These are phyloP conservation scores for Ellobium chinense DNA, from an alignment of 2,888 invertebrate genomes.

Conservation along the genomic window DNA sequence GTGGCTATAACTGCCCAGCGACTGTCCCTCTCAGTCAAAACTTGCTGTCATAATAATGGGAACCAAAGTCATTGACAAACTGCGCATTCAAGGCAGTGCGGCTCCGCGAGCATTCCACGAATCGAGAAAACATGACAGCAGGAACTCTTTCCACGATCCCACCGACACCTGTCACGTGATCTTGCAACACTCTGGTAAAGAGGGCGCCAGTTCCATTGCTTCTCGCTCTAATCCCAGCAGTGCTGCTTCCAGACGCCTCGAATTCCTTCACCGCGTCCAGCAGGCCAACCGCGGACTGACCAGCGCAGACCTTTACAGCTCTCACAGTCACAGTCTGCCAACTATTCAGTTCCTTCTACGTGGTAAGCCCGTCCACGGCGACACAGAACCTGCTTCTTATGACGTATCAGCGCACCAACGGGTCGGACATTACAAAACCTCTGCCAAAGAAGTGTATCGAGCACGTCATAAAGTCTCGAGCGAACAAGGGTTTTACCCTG, in stretches of 20 bases:
- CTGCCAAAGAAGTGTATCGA: constrained; percentile 18
- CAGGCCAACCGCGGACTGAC: constrained; percentile 44
- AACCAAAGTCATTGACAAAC: constrained; percentile 37
- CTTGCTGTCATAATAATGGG: constrained; percentile 14
- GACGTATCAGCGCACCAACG: neutral
- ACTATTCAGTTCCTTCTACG: constrained; percentile 45
- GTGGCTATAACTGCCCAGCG: too few species aligned
- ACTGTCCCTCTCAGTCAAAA: too few species aligned
- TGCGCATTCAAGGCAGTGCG: constrained; percentile 38
- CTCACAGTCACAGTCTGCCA: neutral
- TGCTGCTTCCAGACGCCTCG: constrained; percentile 40
- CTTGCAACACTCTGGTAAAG: neutral
- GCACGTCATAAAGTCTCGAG: neutral
- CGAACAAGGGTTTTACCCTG: neutral
- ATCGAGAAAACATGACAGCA: neutral
- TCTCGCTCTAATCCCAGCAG: constrained; percentile 4
- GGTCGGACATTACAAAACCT: constrained; percentile 31
- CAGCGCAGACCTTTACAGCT: constrained; percentile 23
- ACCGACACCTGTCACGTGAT: neutral
- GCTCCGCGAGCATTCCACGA: constrained; percentile 16
- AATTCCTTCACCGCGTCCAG: constrained; percentile 42
- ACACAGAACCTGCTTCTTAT: neutral
- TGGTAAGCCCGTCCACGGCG: constrained; percentile 38
- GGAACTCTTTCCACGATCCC: neutral
- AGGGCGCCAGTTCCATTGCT: neutral